Base-by-base conservation (phyloP, 23 tunicate species). In the Phallusia fumigata region DNA sequence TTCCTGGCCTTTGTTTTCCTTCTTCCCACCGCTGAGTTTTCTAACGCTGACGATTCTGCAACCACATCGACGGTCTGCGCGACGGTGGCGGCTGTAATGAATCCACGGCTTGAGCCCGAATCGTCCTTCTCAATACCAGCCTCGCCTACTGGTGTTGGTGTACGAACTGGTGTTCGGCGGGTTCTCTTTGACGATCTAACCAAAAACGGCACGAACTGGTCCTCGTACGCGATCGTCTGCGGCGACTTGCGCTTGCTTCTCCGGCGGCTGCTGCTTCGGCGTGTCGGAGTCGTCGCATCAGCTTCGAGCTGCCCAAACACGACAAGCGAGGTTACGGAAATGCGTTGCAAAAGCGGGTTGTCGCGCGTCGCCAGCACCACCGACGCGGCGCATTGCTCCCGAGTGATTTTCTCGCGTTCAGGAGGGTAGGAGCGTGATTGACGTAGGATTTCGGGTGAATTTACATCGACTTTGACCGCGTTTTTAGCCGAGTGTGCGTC, bases 171-270 rank as follows among this genome's bases (percentile, higher is more conserved):
- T 18, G 75, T 83, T n/a, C 91, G 91, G 0, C 91, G 85, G 3
- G 74, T 35, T 76, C 91, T 33, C 58, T 87, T 87, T 10, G 51
- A n/a, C 33, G 83, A 74, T 32, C 90, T 79, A 12, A 51, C 32
- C 36, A 74, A 44, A 18, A 77, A 18, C 10, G 84, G 80, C 34
- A 58, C 65, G 77, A 81, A 76, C 34, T 76, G 33, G 33, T 76
- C 51, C 36, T 87, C 91, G 86, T 81, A 73, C 28, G 52, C 33
- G 65, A 53, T 64, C 22, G 73, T 73, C 85, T 87, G 85, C 85
- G 82, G 91, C 44, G 76, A 79, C 50, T 76, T 76, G 21, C 91
- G 91, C 86, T 87, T 87, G 86, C 85, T 87, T 45, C 91, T 45
- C 15, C 91, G 85, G 76, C 91, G 91, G 79, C 78, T 86, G 84